Percentiles rank a stretch among this genome's conserved stretches.
phyloP scores from a whole-genome alignment of 2,113 vertebrate species.

The Pagrus major region DNA sequence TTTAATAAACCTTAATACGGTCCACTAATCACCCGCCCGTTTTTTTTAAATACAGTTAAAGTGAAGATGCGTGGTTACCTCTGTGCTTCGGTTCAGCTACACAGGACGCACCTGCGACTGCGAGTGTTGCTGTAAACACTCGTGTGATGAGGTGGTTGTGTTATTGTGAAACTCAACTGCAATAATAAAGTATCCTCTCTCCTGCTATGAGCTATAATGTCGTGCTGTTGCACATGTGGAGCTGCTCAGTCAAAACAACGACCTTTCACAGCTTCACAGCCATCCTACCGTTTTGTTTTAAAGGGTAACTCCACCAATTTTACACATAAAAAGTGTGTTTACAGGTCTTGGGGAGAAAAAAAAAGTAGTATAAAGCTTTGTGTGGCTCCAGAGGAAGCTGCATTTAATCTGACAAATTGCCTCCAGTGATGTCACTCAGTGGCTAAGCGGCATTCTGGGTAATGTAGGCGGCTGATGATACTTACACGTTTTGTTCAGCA shows the following conservation, averaged over 20 bases:
- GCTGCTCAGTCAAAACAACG: not conserved
- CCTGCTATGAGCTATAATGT: not conserved
- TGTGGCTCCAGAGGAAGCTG: no score
- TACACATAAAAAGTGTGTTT: no score
- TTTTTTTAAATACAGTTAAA: constrained; percentile 3
- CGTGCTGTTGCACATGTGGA: not conserved
- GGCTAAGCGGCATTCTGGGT: no score
- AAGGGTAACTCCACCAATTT: no score
- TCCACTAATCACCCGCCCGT: constrained; percentile 39
- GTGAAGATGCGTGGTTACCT: constrained; percentile 10
- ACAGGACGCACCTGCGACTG: not conserved
- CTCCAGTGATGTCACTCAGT: no score
- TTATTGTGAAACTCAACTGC: not conserved
- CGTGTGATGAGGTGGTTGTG: no score
- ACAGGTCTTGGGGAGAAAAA: no score
- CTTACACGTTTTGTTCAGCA: no score
- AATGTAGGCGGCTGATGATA: no score
- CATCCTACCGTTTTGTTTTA: not conserved
- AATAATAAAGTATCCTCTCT: constrained; percentile 5
- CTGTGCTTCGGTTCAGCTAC: not conserved
- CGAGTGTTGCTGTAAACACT: not conserved
- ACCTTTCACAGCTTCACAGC: not conserved
- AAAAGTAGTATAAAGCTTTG: no score
- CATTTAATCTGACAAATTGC: no score
- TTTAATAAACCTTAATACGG: constrained; percentile 39